Base-by-base conservation (phyloP, 2,797 vertebrate species). In the Notolepis coatsorum region DNA sequence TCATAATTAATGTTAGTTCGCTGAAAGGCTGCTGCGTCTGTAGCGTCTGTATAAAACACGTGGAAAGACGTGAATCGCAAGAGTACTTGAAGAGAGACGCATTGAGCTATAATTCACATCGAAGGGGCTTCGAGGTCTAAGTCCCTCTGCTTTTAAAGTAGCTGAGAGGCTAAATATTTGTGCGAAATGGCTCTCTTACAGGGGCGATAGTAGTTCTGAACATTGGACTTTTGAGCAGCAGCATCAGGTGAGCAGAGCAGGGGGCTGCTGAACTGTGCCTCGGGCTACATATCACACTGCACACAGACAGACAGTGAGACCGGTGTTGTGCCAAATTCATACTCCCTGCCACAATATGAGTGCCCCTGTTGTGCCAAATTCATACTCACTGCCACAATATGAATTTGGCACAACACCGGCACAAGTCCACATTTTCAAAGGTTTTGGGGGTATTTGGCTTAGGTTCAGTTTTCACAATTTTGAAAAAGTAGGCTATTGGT, bases 211-310 rank as follows among this genome's bases (percentile, higher is more conserved):
- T n/a, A n/a, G n/a, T n/a, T n/a, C n/a, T n/a, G n/a, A n/a, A n/a
- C n/a, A n/a, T 61, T 47, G 4, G 45, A 45, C 61, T 56, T 41
- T 27, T 18, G 9, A 30, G 52, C 50, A 41, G 74, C 54, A 70
- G 71, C 49, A 72, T 61, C 61, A 61, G 66, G 61, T 75, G 71
- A 71, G 53, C 68, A 70, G 67, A 75, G 68, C 78, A 68, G 61
- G 46, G 68, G 50, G 66, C 73, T 54, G 71, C 58, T 18, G 4
- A 4, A 62, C 71, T 69, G 68, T 66, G 57, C 28, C 80, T n/a
- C n/a, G n/a, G n/a, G n/a, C n/a, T n/a, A 77, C 67, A 77, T 76
- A 47, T 64, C 79, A 61, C 72, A 77, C 78, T n/a, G n/a, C n/a
- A n/a, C n/a, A n/a, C n/a, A n/a, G n/a, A n/a, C n/a, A n/a, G n/a